Conservation (phyloP, 1,140 invertebrate species). For the Tribolium castaneum region DNA sequence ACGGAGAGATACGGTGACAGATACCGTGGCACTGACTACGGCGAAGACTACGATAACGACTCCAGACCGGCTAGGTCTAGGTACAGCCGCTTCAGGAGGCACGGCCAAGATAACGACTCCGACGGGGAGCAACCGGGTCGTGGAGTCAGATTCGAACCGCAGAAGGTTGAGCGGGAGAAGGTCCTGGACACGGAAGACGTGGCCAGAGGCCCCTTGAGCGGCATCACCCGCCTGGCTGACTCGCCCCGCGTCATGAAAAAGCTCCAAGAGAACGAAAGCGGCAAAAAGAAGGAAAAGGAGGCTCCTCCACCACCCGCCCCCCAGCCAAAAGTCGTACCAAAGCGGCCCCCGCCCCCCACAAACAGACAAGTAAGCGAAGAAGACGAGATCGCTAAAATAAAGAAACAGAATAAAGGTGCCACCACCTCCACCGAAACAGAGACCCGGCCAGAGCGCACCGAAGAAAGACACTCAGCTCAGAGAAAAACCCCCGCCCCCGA, state of each 20-base stretch:
- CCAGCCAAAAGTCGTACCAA: conserved; percentile 68
- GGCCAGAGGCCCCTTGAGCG: conserved; percentile 87
- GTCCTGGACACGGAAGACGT: conserved; percentile 92
- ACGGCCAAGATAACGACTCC: conserved; percentile 75
- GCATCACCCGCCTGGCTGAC: conserved; percentile 89
- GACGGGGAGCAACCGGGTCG: conserved; percentile 70
- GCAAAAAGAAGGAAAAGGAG: conserved; percentile 80
- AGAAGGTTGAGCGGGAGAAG: conserved; percentile 77
- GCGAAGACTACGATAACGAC: conserved; percentile 74
- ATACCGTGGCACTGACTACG: conserved; percentile 68
- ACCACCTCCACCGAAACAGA: conserved; percentile 69
- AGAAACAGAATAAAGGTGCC: conserved; percentile 86
- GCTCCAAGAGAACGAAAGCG: conserved; percentile 82
- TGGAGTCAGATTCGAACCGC: conserved; percentile 71
- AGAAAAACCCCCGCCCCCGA: conserved; percentile 73
- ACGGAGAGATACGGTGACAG: conserved; percentile 64
- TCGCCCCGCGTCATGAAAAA: conserved; percentile 90
- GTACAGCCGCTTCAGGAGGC: conserved; percentile 74
- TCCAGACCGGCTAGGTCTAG: conserved; percentile 67
- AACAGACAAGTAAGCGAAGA: conserved; percentile 85
- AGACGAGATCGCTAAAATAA: conserved; percentile 90
- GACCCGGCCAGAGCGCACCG: conserved; percentile 65
- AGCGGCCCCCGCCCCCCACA: conserved; percentile 67
- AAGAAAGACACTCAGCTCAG: conserved; percentile 66
- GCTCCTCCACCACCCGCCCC: conserved; percentile 67